Evolutionary conservation across 2,113 vertebrate genomes (phyloP).

Genomic region (Raja brachyura): DNA sequence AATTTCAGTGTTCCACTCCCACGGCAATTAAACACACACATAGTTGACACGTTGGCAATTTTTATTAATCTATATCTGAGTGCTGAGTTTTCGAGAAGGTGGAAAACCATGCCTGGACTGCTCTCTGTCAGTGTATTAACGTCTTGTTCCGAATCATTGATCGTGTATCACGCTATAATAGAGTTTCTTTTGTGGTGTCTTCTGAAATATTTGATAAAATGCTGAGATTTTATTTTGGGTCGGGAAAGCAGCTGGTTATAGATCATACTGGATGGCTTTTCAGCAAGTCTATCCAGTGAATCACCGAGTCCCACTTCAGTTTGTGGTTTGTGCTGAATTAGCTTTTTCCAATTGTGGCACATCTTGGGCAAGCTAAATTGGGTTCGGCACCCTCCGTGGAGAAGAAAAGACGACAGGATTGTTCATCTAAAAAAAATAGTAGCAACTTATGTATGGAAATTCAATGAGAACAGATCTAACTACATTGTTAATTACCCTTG

Average conservation of each 20-base stretch:
- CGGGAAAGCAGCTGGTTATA: not conserved
- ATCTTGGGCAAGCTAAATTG: not conserved
- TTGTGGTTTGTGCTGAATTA: not conserved
- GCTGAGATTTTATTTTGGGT: not conserved
- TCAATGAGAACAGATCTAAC: not conserved
- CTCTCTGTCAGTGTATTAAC: not conserved
- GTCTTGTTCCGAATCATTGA: not conserved
- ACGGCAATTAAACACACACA: too few species aligned
- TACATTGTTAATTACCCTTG: not conserved
- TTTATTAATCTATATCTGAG: not conserved
- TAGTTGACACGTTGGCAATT: not conserved
- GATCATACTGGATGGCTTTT: not conserved
- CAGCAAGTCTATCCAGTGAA: not conserved
- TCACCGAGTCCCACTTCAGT: not conserved
- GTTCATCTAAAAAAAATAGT: not conserved
- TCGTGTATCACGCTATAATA: too few species aligned
- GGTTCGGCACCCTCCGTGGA: not conserved
- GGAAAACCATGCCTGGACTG: not conserved
- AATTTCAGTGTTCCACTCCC: too few species aligned
- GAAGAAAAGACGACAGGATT: not conserved
- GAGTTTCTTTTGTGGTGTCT: conserved; percentile 5
- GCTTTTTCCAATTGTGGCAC: not conserved
- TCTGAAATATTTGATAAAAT: not conserved
- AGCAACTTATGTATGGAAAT: not conserved
- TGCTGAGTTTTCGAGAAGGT: not conserved